phyloP scores from a whole-genome alignment of 2,797 vertebrate genomes.

The Pseudotriccus pelzelni region DNA sequence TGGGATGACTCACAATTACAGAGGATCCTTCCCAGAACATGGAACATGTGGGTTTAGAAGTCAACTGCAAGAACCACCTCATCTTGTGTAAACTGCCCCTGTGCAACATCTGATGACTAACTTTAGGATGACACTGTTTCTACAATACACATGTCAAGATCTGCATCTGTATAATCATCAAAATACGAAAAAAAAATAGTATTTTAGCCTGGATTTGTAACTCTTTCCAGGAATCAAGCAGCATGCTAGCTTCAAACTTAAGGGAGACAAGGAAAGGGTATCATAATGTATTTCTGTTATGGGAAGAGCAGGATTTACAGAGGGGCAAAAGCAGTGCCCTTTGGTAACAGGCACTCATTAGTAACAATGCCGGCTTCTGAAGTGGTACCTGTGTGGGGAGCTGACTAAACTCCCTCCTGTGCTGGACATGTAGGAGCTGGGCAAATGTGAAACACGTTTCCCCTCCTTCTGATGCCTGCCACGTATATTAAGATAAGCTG shows the following conservation, averaged over 20 bases:
- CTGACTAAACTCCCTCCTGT: not conserved
- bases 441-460: not conserved
- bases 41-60: fast-evolving
- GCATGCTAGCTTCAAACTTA: not conserved
- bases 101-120: not conserved
- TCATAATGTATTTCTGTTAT: not conserved
- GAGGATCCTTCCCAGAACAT: fast-evolving
- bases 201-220: not conserved
- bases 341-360: not conserved
- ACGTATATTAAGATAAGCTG: not conserved
- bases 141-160: not conserved
- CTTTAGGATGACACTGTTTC: not conserved
- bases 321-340: not conserved
- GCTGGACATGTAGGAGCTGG: not conserved
- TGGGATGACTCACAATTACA: not conserved
- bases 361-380: not conserved
- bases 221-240: not conserved
- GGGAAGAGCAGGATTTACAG: not conserved
- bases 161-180: not conserved
- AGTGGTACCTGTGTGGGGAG: fast-evolving
- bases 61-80: not conserved
- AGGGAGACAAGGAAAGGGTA: not conserved
- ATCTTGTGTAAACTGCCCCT: fast-evolving
- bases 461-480: not conserved
- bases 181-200: not conserved